Conservation (phyloP, 2,797 vertebrate genomes). For the Momotus momota region DNA sequence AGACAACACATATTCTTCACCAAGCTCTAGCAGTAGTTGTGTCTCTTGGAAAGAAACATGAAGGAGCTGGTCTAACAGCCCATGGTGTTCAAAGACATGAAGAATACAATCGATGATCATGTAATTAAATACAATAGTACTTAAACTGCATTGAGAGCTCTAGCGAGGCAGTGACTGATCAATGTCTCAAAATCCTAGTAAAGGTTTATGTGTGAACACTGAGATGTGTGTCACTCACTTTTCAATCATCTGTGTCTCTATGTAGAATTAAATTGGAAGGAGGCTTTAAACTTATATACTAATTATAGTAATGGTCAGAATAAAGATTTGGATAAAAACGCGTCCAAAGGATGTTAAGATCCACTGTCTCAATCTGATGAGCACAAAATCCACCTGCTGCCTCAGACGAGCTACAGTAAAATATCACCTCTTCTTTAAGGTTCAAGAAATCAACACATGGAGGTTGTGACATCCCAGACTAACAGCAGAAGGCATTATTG, state of each 20-base stretch:
- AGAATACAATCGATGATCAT: neutral
- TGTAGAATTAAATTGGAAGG: neutral
- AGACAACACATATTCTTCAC: neutral
- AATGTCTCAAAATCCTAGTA: neutral
- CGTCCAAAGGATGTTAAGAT: neutral
- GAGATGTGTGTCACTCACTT: neutral
- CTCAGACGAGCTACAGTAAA: neutral
- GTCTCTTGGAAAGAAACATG: neutral
- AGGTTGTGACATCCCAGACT: neutral
- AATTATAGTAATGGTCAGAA: neutral
- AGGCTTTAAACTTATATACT: neutral
- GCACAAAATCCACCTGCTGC: neutral
- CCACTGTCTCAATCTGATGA: neutral
- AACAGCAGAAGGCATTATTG: neutral
- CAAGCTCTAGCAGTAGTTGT: neutral
- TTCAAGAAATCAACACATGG: neutral
- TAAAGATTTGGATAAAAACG: neutral
- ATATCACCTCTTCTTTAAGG: neutral
- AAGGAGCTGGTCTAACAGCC: neutral
- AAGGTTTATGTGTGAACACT: neutral
- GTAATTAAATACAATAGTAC: neutral
- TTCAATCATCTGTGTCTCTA: neutral
- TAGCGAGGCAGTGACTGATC: neutral
- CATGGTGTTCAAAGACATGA: neutral
- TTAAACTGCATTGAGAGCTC: neutral